Evolutionary conservation across 2,888 invertebrate species (phyloP).

Genomic region (Stegana nigrithorax): DNA sequence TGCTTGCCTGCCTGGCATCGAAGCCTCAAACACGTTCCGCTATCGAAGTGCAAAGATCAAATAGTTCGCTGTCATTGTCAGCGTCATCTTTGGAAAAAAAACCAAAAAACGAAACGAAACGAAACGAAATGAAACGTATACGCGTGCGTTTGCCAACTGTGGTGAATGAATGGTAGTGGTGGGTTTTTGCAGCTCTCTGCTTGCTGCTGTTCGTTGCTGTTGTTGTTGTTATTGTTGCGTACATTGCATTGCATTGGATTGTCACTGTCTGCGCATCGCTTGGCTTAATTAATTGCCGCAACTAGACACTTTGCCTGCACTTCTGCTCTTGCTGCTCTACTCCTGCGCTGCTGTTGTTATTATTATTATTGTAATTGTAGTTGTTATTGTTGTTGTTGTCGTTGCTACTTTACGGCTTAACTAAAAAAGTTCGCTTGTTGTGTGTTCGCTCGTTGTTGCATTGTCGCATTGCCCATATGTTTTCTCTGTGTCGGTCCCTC

Average conservation of each 20-base stretch:
- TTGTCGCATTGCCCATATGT: no score
- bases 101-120: no score
- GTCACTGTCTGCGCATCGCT: slow-evolving; percentile 7
- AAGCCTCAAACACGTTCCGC: slow-evolving; percentile 35
- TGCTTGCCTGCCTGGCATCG: neutral
- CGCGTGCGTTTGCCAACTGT: no score
- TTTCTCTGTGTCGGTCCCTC: no score
- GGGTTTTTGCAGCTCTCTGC: no score
- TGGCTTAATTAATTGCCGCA: slow-evolving; percentile 54
- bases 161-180: no score
- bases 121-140: no score
- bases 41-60: slow-evolving; percentile 60
- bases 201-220: no score
- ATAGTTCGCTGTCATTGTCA: slow-evolving; percentile 42
- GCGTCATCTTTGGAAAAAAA: no score
- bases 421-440: no score
- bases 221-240: slow-evolving; percentile 29
- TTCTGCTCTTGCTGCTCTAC: neutral
- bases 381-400: neutral
- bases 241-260: slow-evolving; percentile 19
- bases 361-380: neutral
- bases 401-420: neutral
- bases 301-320: neutral
- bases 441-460: neutral
- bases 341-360: neutral